Evolutionary conservation across 2,888 invertebrate species (phyloP).

Genomic region (Metalampra italica): DNA sequence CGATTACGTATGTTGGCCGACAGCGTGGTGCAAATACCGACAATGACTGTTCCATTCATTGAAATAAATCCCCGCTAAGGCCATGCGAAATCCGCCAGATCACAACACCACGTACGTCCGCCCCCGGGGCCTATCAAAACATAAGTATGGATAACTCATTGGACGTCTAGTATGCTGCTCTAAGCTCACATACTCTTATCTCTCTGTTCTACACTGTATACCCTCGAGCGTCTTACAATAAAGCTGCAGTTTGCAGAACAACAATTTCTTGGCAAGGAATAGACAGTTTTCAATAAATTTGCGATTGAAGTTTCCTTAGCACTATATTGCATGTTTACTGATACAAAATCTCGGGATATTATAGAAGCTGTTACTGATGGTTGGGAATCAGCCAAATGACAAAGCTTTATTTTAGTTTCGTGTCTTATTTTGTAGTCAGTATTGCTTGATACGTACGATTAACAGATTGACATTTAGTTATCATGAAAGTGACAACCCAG

Average conservation of each 20-base stretch:
- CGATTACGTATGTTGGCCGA: conserved; percentile 32
- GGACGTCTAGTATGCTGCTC: conserved; percentile 36
- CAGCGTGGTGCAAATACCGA: conserved; percentile 32
- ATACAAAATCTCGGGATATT: conserved; percentile 46
- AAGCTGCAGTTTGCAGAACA: conserved; percentile 27
- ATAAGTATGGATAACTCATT: conserved; percentile 52
- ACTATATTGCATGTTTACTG: conserved; percentile 45
- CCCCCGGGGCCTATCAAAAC: conserved; percentile 62
- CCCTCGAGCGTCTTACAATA: conserved; percentile 9
- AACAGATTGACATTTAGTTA: background rate
- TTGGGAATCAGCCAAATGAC: conserved; percentile 34
- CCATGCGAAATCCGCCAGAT: conserved; percentile 48
- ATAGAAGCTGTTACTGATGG: conserved; percentile 23
- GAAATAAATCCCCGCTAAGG: conserved; percentile 51
- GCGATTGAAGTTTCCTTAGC: conserved; percentile 38
- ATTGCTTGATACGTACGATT: too few species aligned
- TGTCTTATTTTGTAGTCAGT: background rate
- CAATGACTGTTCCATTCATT: conserved; percentile 41
- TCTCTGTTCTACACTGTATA: background rate
- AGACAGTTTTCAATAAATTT: conserved; percentile 39
- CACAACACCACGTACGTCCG: conserved; percentile 61
- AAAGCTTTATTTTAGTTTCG: conserved; percentile 18
- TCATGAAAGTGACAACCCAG: too few species aligned
- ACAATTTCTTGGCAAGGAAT: conserved; percentile 40
- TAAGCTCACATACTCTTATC: background rate